Conservation (phyloP, 1,140 invertebrate genomes). For the Parapsyche elsis region DNA sequence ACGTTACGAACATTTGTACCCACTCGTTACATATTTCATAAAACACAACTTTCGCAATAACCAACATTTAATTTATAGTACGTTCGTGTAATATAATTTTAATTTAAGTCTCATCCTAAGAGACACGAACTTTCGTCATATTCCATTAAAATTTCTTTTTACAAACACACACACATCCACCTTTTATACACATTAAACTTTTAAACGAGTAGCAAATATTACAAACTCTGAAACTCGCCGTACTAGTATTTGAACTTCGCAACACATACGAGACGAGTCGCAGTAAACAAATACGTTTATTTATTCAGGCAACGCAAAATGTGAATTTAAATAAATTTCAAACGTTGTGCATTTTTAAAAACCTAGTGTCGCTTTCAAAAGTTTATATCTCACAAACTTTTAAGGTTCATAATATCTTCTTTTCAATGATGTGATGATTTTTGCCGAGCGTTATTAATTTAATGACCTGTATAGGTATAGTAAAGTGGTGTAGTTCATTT, state of each 20-base stretch:
- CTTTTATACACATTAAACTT: neutral
- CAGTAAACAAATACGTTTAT: neutral
- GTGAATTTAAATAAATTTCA: too few relatives aligned
- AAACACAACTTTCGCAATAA: neutral
- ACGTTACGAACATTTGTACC: too few relatives aligned
- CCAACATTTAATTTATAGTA: neutral
- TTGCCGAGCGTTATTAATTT: too few relatives aligned
- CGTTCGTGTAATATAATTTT: constrained; percentile 1
- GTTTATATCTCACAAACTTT: too few relatives aligned
- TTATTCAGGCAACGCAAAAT: too few relatives aligned
- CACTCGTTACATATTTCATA: neutral
- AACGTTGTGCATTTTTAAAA: too few relatives aligned
- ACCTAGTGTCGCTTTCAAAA: too few relatives aligned
- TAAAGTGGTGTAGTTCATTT: too few relatives aligned
- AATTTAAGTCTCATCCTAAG: constrained; percentile 7
- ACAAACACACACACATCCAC: too few relatives aligned
- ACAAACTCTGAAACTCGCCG: neutral
- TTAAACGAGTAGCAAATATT: neutral
- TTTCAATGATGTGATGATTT: too few relatives aligned
- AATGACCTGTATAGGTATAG: too few relatives aligned
- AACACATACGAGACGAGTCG: neutral
- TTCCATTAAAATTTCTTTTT: constrained; percentile 8
- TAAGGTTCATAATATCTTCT: too few relatives aligned
- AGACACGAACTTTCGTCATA: neutral
- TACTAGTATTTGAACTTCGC: neutral